Conservation (phyloP, 2,797 vertebrate genomes). For the Manis pentadactyla region DNA sequence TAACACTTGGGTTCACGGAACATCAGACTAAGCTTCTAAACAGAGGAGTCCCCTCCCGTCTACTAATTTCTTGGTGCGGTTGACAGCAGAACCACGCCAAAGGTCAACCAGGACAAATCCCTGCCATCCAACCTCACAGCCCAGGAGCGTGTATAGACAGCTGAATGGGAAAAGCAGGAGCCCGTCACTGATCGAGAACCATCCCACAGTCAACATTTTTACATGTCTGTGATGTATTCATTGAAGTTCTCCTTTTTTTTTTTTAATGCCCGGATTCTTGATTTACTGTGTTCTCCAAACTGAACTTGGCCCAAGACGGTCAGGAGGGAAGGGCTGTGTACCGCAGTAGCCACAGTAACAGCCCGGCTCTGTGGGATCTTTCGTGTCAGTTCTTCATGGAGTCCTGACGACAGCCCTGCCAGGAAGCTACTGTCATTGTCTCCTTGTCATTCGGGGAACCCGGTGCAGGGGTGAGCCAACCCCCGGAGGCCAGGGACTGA, state of each 20-base stretch:
- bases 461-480: not conserved
- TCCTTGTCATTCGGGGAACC: not conserved
- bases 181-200: not conserved
- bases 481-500: not conserved
- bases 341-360: not conserved
- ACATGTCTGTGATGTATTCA: not conserved
- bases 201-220: not conserved
- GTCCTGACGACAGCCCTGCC: accelerated
- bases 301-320: not conserved
- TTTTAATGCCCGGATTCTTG: not conserved
- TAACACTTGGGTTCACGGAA: not conserved
- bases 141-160: not conserved
- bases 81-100: not conserved
- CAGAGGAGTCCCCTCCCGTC: not conserved
- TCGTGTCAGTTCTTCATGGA: not conserved
- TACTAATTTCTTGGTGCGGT: not conserved
- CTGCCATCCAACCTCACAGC: not conserved
- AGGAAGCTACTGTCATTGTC: not conserved
- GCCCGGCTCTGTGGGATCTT: too few species aligned
- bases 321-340: not conserved
- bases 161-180: not conserved
- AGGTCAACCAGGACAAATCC: not conserved
- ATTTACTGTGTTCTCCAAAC: not conserved
- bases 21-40: not conserved
- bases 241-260: not conserved